phyloP scores from a whole-genome alignment of 2,888 invertebrate genomes.

The Ophion ellenae region DNA sequence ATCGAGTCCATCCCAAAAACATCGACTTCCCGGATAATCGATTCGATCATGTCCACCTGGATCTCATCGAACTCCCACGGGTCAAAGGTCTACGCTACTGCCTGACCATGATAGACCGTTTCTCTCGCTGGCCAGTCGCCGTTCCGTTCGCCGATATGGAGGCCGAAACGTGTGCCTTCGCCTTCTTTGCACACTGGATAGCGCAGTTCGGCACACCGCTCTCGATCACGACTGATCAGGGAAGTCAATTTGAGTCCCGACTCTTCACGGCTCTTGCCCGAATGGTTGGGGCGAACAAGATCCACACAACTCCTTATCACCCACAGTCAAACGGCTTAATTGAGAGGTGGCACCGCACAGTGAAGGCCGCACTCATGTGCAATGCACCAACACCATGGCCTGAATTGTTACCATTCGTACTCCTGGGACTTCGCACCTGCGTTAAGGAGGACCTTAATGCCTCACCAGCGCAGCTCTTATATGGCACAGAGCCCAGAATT shows the following conservation, averaged over 20 bases:
- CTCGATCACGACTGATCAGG: conserved; percentile 38
- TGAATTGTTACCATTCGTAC: conserved; percentile 5
- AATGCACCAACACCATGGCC: too few species aligned
- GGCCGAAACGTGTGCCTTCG: too few species aligned
- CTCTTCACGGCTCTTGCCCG: conserved; percentile 12
- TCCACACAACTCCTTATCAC: background rate
- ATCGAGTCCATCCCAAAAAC: conserved; percentile 9
- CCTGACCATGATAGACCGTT: conserved; percentile 28
- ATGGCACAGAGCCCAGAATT: background rate
- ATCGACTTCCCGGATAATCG: conserved; percentile 40
- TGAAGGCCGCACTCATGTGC: too few species aligned
- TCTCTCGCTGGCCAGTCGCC: too few species aligned
- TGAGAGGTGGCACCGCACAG: too few species aligned
- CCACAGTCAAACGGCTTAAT: too few species aligned
- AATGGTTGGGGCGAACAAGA: conserved; percentile 21
- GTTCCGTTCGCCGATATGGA: too few species aligned
- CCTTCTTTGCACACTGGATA: conserved; percentile 25
- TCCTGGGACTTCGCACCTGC: conserved; percentile 23
- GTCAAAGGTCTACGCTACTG: conserved; percentile 37
- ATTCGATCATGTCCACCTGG: conserved; percentile 34
- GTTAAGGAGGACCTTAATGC: conserved; percentile 24
- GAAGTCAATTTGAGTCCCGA: conserved; percentile 28
- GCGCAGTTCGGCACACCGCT: conserved; percentile 18
- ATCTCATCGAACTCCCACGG: background rate
- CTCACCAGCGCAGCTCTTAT: background rate